Percentiles rank a stretch among this genome's conserved stretches.
Conservation (phyloP, 2,797 vertebrate genomes). For the Phataginus tricuspis region DNA sequence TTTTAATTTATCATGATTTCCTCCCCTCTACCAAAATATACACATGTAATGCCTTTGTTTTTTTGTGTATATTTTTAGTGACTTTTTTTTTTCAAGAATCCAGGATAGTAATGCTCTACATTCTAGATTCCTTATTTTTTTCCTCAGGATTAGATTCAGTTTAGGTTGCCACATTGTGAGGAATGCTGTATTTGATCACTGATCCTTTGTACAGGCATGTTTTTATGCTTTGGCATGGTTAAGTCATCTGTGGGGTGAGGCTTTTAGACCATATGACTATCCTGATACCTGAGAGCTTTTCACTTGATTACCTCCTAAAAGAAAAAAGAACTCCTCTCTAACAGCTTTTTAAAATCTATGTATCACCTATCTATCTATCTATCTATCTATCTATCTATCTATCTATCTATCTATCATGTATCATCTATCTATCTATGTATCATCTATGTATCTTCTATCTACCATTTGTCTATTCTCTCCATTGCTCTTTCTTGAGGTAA, state of each 20-base stretch:
- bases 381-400: not conserved
- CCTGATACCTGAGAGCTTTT: not conserved
- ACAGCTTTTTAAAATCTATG: not conserved
- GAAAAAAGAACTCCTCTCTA: not conserved
- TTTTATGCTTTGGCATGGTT: not conserved
- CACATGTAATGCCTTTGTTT: too few relatives aligned
- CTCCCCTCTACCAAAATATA: not conserved
- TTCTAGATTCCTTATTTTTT: not conserved
- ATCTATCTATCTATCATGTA: not conserved
- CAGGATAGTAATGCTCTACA: not conserved
- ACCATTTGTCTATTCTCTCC: not conserved
- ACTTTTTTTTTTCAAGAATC: not conserved
- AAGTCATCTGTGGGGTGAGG: not conserved
- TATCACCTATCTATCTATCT: not conserved
- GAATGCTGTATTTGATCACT: not conserved
- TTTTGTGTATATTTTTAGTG: not conserved
- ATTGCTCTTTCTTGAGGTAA: not conserved
- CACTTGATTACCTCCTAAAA: not conserved
- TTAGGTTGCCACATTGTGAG: not conserved
- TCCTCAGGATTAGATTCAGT: not conserved
- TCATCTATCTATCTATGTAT: not conserved
- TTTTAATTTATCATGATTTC: not conserved
- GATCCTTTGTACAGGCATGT: accelerated
- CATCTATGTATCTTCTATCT: not conserved
- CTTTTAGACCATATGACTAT: not conserved